Base-by-base conservation (phyloP, 2,888 invertebrate species). In the Heteromyza rotundicornis region DNA sequence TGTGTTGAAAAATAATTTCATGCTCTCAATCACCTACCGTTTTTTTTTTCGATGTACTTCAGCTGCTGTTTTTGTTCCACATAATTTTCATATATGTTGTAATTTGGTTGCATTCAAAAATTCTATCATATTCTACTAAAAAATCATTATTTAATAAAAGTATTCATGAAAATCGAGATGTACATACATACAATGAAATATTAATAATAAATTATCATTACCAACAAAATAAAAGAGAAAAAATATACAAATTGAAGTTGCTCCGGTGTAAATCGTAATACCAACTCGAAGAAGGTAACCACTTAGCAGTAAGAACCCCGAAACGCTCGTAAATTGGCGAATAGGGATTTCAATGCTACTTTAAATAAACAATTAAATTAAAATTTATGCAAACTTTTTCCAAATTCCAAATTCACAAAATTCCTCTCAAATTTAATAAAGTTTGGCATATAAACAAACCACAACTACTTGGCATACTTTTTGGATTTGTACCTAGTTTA, bases 281-380 rank as follows among this genome's bases (percentile, higher is more conserved):
- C n/a, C n/a, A n/a, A n/a, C n/a, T n/a, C n/a, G n/a, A n/a, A n/a
- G n/a, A n/a, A n/a, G n/a, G n/a, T n/a, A n/a, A n/a, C n/a, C n/a
- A 57, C 35, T 23, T 53, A 17, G 32, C 52, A 16, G 52, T 32
- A 60, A 56, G 62, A 60, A 58, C 63, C 62, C 49, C 54, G 36
- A 27, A 56, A 44, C 47, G 20, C 47, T 19, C 47, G 40, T 49
- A 24, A 23, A 62, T 62, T 59, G 75, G 81, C 82, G 80, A 79
- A 80, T 79, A 79, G 81, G 80, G 78, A 77, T 75, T 74, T 74
- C 71, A 69, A 73, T 71, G 77, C 77, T 78, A 78, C 73, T 68
- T 64, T 53, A 52, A 49, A 35, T 57, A 20, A 51, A 32, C 12
- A 44, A 24, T 52, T 54, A 62, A 57, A 60, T 54, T 24, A n/a